These are phyloP conservation scores for Apamea sordens DNA, from an alignment of 2,888 invertebrate species.

Conservation along the genomic window DNA sequence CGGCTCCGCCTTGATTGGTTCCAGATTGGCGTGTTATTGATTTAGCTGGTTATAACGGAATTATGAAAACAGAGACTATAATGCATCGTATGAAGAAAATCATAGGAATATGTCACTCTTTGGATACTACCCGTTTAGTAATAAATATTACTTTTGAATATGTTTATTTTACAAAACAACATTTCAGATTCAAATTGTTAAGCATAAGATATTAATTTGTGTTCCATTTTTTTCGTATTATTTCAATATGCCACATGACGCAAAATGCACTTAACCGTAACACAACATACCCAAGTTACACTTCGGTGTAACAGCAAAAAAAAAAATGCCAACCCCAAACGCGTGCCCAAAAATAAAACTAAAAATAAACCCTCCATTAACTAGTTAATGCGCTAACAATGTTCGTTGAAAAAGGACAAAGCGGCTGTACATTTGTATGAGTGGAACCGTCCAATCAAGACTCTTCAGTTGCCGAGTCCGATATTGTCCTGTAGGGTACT, in stretches of 20 bases:
- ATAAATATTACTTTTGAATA: background rate
- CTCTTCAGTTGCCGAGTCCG: slow-evolving; percentile 68
- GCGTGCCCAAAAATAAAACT: slow-evolving; percentile 85
- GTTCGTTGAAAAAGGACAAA: slow-evolving; percentile 74
- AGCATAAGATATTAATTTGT: background rate
- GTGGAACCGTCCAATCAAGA: slow-evolving; percentile 71
- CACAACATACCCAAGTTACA: slow-evolving; percentile 38
- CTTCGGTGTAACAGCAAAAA: slow-evolving; percentile 68
- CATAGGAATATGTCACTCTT: background rate
- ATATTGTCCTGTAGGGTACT: slow-evolving; percentile 73
- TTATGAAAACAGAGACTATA: background rate
- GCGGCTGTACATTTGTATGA: slow-evolving; percentile 66
- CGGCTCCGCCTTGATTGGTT: slow-evolving; percentile 72
- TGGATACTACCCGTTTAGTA: background rate
- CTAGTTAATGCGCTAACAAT: slow-evolving; percentile 88
- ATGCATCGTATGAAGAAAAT: background rate
- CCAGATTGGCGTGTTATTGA: slow-evolving; percentile 54
- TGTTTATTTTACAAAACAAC: background rate
- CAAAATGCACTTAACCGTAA: slow-evolving; percentile 5
- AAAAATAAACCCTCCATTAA: slow-evolving; percentile 87
- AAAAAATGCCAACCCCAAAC: slow-evolving; percentile 64
- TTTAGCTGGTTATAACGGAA: slow-evolving; percentile 30
- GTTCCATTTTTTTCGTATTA: rapidly evolving
- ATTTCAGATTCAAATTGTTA: background rate
- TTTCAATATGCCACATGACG: background rate